Conservation (phyloP, 2,888 invertebrate species). For the Desoria tigrina region DNA sequence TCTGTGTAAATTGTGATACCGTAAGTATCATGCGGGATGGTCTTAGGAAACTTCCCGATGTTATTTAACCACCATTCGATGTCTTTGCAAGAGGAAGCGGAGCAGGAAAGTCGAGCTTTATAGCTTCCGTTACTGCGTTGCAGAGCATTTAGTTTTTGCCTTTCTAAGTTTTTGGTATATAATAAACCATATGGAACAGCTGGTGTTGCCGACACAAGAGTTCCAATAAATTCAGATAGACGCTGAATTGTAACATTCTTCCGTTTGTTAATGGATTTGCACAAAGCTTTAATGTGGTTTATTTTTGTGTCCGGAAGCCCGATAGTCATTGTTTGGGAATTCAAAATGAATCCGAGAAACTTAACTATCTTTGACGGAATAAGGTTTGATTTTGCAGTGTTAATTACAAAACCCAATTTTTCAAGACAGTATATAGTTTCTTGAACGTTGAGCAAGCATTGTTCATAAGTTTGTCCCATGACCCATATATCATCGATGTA, state of each 20-base stretch:
- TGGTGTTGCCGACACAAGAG: slow-evolving; percentile 25
- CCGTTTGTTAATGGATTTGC: background rate
- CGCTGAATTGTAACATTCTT: background rate
- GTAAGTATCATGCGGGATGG: slow-evolving; percentile 19
- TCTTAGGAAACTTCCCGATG: background rate
- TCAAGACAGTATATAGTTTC: background rate
- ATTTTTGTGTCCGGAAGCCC: background rate
- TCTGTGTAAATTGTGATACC: slow-evolving; percentile 23
- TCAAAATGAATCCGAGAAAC: slow-evolving; percentile 17
- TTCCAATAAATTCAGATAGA: slow-evolving; percentile 11
- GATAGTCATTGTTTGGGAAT: slow-evolving; percentile 10
- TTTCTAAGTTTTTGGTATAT: slow-evolving; percentile 26
- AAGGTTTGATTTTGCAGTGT: slow-evolving; percentile 2
- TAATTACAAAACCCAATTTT: slow-evolving; percentile 16
- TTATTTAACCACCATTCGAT: slow-evolving; percentile 21
- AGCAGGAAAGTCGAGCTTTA: background rate
- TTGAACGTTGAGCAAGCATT: background rate
- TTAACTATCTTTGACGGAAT: background rate
- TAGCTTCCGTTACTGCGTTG: background rate
- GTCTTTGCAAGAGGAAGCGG: background rate
- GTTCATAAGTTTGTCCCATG: background rate
- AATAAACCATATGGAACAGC: slow-evolving; percentile 23
- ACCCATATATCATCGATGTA: slow-evolving; percentile 20
- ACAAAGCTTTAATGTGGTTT: background rate
- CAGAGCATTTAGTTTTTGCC: slow-evolving; percentile 15